Evolutionary conservation across 2,888 invertebrate species (phyloP), one percentile per base, ranked within the genome.

Genomic region (Matsumyia berberina): DNA sequence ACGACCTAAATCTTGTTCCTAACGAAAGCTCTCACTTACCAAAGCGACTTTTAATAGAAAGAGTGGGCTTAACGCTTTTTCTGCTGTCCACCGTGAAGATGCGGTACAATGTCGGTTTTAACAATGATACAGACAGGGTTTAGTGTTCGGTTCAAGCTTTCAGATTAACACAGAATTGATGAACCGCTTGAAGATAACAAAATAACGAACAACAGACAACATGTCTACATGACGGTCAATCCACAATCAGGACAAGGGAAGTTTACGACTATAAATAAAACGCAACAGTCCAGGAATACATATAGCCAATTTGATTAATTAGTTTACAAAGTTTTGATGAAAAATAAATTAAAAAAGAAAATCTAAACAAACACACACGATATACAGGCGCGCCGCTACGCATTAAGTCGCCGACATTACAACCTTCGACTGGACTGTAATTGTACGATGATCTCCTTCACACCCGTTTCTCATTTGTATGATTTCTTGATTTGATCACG

Each of bases 231-330:
- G 4, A 58, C 5, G 31, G 15, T n/a, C 12, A 49, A 57, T 31
- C 37, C n/a, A 58, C 31, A 57, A n/a, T 1, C 44, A 67, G 37
- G 37, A 39, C 42, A 53, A 33, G 11, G 9, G 19, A 24, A n/a
- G 24, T 24, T 58, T 58, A 70, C 39, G 9, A 53, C 49, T 19
- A 35, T 37, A 81, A 81, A 81, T 81, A 81, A 81, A 81, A 81
- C 81, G 64, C 81, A 81, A 35, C 15, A 55, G 39, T 81, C 39
- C 55, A 64, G 57, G 70, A 70, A 76, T 81, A 77, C 69, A 81
- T 64, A 77, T 81, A 70, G 81, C 70, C 70, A 81, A 81, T 77
- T 51, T 81, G 81, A 81, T 64, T 76, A 77, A 53, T 77, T 60
- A 66, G 62, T 58, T 82, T 62, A 77, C 55, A 77, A 46, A 74